Evolutionary conservation across 2,888 invertebrate genomes (phyloP), one percentile per base, ranked within the genome.

Genomic region (Dicranocentrus wangi): DNA sequence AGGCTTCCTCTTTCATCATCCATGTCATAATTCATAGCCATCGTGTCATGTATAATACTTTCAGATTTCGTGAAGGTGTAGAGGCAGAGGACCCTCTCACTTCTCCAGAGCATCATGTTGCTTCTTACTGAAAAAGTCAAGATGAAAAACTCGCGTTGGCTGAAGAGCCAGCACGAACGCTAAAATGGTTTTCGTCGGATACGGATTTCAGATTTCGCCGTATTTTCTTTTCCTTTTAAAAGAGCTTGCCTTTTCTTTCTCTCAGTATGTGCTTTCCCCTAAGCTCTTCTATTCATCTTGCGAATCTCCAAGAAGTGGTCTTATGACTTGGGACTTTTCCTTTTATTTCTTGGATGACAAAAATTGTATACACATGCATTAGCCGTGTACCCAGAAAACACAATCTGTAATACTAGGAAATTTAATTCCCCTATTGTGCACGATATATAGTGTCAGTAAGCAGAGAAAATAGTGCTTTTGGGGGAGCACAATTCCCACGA

Each of bases 141-240:
- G n/a, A n/a, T n/a, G n/a, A n/a, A n/a, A n/a, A n/a, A n/a, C n/a
- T n/a, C n/a, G n/a, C n/a, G n/a, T n/a, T n/a, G n/a, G n/a, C n/a
- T n/a, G n/a, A n/a, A n/a, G n/a, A n/a, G n/a, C n/a, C n/a, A n/a
- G n/a, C n/a, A n/a, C n/a, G n/a, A n/a, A n/a, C n/a, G n/a, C n/a
- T n/a, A n/a, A n/a, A n/a, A n/a, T n/a, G n/a, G n/a, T n/a, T n/a
- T n/a, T n/a, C n/a, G n/a, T n/a, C n/a, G n/a, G n/a, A n/a, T n/a
- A n/a, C 19, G 51, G 51, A 19, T 17, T 2, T 19, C 19, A 2
- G 17, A 8, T 51, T 51, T 51, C 51, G 8, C 19, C 51, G 51
- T 51, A 51, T 51, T 51, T 19, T 19, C 19, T 51, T 51, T 51
- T 51, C 51, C 19, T 19, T 51, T 51, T 15, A 51, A 51, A 51